Percentiles rank a stretch among this genome's conserved stretches.
Evolutionary conservation across 2,113 vertebrate genomes (phyloP).

Genomic region (Sigmodon hispidus): DNA sequence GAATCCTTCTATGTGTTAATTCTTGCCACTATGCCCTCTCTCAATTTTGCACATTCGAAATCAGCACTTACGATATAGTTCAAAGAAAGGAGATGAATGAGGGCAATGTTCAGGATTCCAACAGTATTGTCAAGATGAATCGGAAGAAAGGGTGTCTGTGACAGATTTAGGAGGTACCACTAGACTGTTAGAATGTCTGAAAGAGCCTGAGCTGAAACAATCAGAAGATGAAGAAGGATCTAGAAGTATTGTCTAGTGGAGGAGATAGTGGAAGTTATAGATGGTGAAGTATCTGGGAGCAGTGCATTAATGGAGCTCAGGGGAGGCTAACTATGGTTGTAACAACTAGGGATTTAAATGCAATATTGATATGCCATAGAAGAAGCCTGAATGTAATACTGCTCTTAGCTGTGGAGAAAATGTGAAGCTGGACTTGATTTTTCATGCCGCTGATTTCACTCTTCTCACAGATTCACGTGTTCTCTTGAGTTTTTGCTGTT

Average conservation of each 20-base stretch:
- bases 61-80: not conserved
- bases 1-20: not conserved
- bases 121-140: not conserved
- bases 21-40: not conserved
- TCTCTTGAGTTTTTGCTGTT: not conserved
- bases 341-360: not conserved
- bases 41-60: not conserved
- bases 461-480: not conserved
- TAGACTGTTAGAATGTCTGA: not conserved
- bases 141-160: not conserved
- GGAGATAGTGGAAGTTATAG: not conserved
- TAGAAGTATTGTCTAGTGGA: not conserved
- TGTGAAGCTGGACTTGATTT: not conserved
- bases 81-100: not conserved
- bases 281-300: not conserved
- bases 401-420: not conserved
- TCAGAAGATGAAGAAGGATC: not conserved
- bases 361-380: not conserved
- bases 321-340: not conserved
- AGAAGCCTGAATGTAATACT: not conserved
- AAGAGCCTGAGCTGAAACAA: not conserved
- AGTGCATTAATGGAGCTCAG: not conserved
- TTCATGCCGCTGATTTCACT: conserved; percentile 1
- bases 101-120: not conserved
- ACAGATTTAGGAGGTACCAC: not conserved